Evolutionary conservation across 2,888 invertebrate species (phyloP).

Genomic region (Pycnomerus fuliginosus): DNA sequence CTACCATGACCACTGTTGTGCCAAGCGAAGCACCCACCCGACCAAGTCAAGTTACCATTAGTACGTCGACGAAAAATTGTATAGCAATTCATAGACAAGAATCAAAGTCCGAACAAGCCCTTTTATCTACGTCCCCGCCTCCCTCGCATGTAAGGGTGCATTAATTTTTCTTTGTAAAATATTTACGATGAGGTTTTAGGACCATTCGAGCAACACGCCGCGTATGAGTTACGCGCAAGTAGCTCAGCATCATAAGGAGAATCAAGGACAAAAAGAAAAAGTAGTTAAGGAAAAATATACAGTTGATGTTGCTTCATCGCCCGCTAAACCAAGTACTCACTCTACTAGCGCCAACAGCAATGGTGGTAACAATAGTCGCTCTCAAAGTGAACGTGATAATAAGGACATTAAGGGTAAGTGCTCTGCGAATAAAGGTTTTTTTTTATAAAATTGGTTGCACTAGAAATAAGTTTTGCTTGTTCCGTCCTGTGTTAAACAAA

Average conservation of each 20-base stretch:
- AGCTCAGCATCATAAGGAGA: slow-evolving; percentile 63
- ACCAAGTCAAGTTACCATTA: slow-evolving; percentile 34
- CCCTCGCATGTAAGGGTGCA: slow-evolving; percentile 30
- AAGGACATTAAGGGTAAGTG: slow-evolving; percentile 34
- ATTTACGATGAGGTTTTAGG: slow-evolving; percentile 22
- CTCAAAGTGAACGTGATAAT: slow-evolving; percentile 32
- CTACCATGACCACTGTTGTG: slow-evolving; percentile 57
- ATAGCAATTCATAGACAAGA: slow-evolving; percentile 30
- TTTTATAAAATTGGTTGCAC: no score
- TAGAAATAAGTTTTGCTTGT: no score
- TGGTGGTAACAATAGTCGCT: slow-evolving; percentile 15
- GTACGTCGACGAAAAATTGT: slow-evolving; percentile 35
- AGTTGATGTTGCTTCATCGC: slow-evolving; percentile 23
- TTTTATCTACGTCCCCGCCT: slow-evolving; percentile 37
- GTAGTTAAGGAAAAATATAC: slow-evolving; percentile 34
- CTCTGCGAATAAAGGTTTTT: not conserved
- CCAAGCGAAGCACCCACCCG: slow-evolving; percentile 43
- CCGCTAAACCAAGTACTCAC: slow-evolving; percentile 27
- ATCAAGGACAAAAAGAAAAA: slow-evolving; percentile 45
- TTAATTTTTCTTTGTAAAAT: slow-evolving; percentile 1
- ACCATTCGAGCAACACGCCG: slow-evolving; percentile 43
- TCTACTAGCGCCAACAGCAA: slow-evolving; percentile 23
- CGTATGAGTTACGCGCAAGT: slow-evolving; percentile 67
- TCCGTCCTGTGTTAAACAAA: no score
- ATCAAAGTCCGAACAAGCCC: slow-evolving; percentile 26